Evolutionary conservation across 2,888 invertebrate species (phyloP), one percentile per base, ranked within the genome.

Genomic region (Apocheima hispidaria): DNA sequence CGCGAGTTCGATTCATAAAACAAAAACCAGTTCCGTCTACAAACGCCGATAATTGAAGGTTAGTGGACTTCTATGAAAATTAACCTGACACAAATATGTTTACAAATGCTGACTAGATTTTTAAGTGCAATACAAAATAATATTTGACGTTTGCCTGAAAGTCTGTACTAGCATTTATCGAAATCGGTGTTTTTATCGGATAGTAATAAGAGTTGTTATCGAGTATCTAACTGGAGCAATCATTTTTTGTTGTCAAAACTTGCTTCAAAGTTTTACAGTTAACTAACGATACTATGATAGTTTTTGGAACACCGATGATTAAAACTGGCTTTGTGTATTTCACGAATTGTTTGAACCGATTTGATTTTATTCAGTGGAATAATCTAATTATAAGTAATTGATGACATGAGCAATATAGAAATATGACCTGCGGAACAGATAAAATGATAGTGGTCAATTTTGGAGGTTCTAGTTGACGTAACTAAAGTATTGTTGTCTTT

Each of bases 1-100:
- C 63, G 66, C 66, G 67, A 69, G 63, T 65, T 55, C 40, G 20
- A 61, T n/a, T 52, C 48, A 41, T 20, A 7, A 38, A 49, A 59
- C 35, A 41, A 35, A 30, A 56, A 46, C 36, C 56, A 21, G 38
- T 58, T 60, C 62, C 33, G 48, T 52, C 56, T 52, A 36, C 56
- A 43, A 56, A 41, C 44, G 10, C 10, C 49, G 33, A 33, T 50
- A 61, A 26, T 18, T 49, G 4, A 66, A 69, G 69, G 69, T 69
- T 62, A 69, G 69, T 69, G 50, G 12, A 55, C n/a, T 61, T 46
- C 16, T 35, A 58, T 60, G 60, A 48, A 43, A 26, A 21, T 36
- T 49, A 26, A 28, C 30, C 30, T 49, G 30, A 50, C 49, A n/a
- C 6, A 23, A 28, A 36, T 35, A 23, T 4, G 5, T 18, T 12